Conservation (phyloP, 37 sponge, comb jelly and placozoan species). For the Geodia barretti region DNA sequence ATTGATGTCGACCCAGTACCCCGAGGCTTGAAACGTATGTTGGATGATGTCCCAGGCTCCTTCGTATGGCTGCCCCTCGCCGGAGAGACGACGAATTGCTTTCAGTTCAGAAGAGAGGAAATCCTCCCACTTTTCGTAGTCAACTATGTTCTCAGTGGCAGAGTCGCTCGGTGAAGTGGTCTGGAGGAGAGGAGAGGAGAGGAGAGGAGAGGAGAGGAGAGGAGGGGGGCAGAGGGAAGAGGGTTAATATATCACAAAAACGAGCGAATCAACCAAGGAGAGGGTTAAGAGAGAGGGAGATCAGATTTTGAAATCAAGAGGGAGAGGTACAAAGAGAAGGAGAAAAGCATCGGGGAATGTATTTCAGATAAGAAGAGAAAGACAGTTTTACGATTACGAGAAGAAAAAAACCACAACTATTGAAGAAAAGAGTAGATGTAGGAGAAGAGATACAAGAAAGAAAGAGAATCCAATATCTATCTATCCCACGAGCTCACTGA, state of each 20-base stretch:
- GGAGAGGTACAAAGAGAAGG: no score
- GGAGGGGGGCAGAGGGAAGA: neutral
- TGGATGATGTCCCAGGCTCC: conserved; percentile 25
- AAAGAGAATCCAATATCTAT: neutral
- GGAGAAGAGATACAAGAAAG: neutral
- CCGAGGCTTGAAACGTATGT: conserved; percentile 74
- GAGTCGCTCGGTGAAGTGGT: conserved; percentile 37
- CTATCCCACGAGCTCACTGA: conserved; percentile 54
- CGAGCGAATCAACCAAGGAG: no score
- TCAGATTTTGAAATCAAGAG: no score
- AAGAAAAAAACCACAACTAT: neutral
- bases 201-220: no score
- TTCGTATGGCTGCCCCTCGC: conserved; percentile 22
- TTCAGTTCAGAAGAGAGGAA: conserved; percentile 54
- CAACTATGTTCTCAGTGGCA: conserved; percentile 25
- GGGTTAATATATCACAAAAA: neutral
- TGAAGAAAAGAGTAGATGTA: neutral
- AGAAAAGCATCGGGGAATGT: no score
- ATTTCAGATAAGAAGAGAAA: no score
- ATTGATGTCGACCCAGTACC: conserved; percentile 79
- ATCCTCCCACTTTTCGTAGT: conserved; percentile 71
- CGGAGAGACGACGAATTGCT: conserved; percentile 21
- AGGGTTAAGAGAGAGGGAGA: neutral
- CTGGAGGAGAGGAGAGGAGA: no score
- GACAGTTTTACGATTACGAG: no score